Conservation (phyloP, 2,113 vertebrate genomes). For the Pteruthius melanotis region DNA sequence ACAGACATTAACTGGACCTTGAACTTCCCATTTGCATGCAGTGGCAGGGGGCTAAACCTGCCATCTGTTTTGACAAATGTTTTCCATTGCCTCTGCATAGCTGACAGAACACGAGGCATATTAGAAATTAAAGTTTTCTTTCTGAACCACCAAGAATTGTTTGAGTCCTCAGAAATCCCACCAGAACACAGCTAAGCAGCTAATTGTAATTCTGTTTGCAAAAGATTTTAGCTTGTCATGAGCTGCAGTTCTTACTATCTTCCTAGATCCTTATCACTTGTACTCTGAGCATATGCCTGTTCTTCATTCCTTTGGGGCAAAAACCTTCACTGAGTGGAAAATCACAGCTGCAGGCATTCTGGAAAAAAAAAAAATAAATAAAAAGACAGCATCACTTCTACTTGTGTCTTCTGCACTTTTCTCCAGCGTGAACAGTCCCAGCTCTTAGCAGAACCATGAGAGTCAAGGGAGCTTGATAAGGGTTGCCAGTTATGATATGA, state of each 20-base stretch:
- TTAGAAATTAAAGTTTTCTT: neutral
- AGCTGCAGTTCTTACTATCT: neutral
- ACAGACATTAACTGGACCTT: slow-evolving; percentile 8
- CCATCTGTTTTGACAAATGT: slow-evolving; percentile 44
- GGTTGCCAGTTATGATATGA: neutral
- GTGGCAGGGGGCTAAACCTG: neutral
- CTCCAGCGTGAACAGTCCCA: neutral
- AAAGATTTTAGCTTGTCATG: neutral
- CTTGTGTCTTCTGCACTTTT: neutral
- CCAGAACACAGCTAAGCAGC: neutral
- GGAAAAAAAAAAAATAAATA: neutral
- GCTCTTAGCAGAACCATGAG: neutral
- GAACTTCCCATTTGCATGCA: neutral
- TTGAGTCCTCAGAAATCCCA: neutral
- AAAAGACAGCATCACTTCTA: neutral
- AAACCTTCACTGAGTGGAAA: neutral
- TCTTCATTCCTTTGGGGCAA: neutral
- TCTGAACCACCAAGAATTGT: neutral
- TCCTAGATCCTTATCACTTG: neutral
- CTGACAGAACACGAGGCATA: neutral
- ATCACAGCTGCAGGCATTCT: neutral
- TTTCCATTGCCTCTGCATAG: slow-evolving; percentile 32
- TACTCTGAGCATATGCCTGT: neutral
- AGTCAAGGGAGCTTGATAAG: neutral
- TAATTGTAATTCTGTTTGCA: neutral